Evolutionary conservation across 1,140 invertebrate genomes (phyloP).

Genomic region (Popillia japonica): DNA sequence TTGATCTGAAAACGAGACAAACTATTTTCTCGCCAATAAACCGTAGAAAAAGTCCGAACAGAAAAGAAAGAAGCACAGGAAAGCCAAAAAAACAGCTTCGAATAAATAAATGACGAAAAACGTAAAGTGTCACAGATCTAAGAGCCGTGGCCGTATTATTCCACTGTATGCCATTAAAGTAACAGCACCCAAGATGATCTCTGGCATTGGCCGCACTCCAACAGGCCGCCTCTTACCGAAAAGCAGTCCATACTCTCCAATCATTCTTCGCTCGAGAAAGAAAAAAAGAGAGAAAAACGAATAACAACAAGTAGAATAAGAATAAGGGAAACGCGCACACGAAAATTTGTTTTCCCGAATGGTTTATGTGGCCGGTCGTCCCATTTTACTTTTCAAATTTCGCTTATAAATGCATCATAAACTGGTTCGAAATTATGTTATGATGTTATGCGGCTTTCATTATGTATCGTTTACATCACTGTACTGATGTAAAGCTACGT

Average conservation of each 20-base stretch:
- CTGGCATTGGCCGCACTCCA: constrained; percentile 20
- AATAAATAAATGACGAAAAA: constrained; percentile 34
- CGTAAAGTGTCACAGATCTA: constrained; percentile 31
- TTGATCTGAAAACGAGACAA: not conserved
- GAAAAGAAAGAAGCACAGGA: not conserved
- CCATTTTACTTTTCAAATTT: constrained; percentile 4
- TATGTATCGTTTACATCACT: not conserved
- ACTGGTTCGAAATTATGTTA: constrained; percentile 4
- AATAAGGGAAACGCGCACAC: not conserved
- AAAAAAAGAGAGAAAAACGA: not conserved
- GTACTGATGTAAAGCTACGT: not conserved
- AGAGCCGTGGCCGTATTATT: constrained; percentile 26
- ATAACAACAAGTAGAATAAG: not conserved
- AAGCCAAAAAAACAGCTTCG: not conserved
- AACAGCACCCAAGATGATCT: constrained; percentile 33
- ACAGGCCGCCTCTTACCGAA: constrained; percentile 6
- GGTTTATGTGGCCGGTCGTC: not conserved
- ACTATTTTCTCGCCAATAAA: not conserved
- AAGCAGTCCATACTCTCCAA: constrained; percentile 4
- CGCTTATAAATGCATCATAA: constrained; percentile 10
- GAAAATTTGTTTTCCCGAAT: constrained; percentile 5
- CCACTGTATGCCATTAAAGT: constrained; percentile 34
- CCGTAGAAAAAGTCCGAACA: not conserved
- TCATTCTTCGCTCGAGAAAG: not conserved
- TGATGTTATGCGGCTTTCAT: constrained; percentile 4